Conservation (phyloP, 2,888 invertebrate genomes). For the Latrodectus elegans region DNA sequence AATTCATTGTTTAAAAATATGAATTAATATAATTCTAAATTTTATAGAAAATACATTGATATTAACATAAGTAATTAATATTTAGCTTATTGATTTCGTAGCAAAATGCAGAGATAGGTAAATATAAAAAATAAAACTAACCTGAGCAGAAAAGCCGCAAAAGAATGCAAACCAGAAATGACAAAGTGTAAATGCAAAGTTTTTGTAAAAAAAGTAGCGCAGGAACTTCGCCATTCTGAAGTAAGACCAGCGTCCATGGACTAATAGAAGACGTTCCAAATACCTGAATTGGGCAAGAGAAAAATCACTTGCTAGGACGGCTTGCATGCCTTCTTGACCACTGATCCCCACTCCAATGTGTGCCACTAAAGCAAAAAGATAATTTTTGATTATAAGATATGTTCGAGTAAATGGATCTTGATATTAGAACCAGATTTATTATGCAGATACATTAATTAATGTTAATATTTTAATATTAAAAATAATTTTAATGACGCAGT, state of each 20-base stretch:
- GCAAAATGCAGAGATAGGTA: too few species aligned
- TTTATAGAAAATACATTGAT: too few species aligned
- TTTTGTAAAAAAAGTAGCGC: slow-evolving; percentile 99
- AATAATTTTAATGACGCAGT: background rate
- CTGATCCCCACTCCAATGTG: slow-evolving; percentile 99
- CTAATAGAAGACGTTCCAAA: slow-evolving; percentile 92
- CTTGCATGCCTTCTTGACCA: slow-evolving; percentile 98
- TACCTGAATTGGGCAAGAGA: slow-evolving; percentile 98
- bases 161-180: slow-evolving; percentile 99
- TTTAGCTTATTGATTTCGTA: too few species aligned
- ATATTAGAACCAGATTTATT: too few species aligned
- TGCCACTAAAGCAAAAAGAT: slow-evolving; percentile 81
- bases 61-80: too few species aligned
- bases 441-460: too few species aligned
- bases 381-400: too few species aligned
- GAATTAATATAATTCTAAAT: too few species aligned
- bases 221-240: slow-evolving; percentile 79
- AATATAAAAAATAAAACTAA: slow-evolving; percentile 75
- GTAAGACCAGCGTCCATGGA: slow-evolving; percentile 98
- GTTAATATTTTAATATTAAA: too few species aligned
- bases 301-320: slow-evolving; percentile 97
- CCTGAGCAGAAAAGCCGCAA: slow-evolving; percentile 99
- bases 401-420: too few species aligned
- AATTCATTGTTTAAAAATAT: too few species aligned
- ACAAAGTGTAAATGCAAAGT: slow-evolving; percentile 99